Base-by-base conservation (phyloP, 1,140 invertebrate genomes). In the Olivierus martensii region DNA sequence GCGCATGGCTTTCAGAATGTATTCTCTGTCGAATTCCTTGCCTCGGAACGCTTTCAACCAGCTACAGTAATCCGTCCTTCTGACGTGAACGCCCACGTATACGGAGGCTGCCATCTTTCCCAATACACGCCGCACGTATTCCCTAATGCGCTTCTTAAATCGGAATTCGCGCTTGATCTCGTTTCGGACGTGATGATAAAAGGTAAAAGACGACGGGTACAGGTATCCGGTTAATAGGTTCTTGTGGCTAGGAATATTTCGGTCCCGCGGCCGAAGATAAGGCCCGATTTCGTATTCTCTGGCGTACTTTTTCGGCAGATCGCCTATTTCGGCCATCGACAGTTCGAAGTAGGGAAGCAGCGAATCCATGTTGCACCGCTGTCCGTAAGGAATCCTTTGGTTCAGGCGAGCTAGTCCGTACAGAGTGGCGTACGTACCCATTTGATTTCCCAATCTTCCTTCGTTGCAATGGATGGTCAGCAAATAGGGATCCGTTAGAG, bases 381-480 rank as follows among this genome's bases (percentile, higher is more conserved):
- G 41, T 17, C 17, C 41, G 9, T 43, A 43, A 43, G 41, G 41
- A 18, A 22, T 75, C 3, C 79, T 63, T 5, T 76, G 74, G 9
- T 77, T 79, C 43, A 73, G 65, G 51, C 74, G 49, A 58, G 62
- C 73, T 59, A 69, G 65, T 0, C 77, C 78, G 74, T 75, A 79
- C 3, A 79, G 74, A 1, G 76, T 75, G 0, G 74, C 77, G 55
- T 79, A 79, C 53, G 79, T 76, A 73, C 76, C 79, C 62, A 80
- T 79, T 59, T 78, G 76, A 63, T 80, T 79, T 39, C 78, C 80
- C 48, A 81, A 59, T 49, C 77, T 64, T 17, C 77, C 77, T 54
- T 74, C 10, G 34, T 54, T 51, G 11, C 17, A 22, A 18, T 51
- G 46, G 17, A 58, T 54, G 3, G 56, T 54, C 9, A 58, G 41